Conservation (phyloP, 1,140 invertebrate genomes). For the Atta colombica region DNA sequence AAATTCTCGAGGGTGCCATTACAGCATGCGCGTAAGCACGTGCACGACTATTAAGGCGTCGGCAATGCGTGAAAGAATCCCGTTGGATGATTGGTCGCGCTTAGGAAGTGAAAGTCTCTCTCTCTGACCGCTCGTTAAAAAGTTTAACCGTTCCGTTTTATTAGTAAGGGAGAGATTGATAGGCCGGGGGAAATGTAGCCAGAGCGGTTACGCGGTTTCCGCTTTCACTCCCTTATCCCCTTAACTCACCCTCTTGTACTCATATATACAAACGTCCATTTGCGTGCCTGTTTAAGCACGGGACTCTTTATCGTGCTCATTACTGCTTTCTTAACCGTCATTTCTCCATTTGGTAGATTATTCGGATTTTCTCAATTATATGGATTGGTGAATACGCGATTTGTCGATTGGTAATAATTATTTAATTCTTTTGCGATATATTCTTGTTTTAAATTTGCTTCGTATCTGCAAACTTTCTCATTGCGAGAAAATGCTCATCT, state of each 20-base stretch:
- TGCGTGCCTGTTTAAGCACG: slow-evolving; percentile 44
- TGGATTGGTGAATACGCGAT: not conserved
- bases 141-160: slow-evolving; percentile 76
- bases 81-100: slow-evolving; percentile 50
- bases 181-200: slow-evolving; percentile 69
- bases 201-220: slow-evolving; percentile 46
- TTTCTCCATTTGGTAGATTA: slow-evolving; percentile 31
- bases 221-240: not conserved
- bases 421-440: not conserved
- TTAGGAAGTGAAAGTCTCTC: slow-evolving; percentile 60
- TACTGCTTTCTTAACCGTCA: slow-evolving; percentile 14
- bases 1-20: slow-evolving; percentile 56
- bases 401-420: not conserved
- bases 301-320: slow-evolving; percentile 15
- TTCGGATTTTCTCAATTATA: slow-evolving; percentile 14
- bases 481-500: not conserved
- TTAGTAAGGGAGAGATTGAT: slow-evolving; percentile 61
- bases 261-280: slow-evolving; percentile 31
- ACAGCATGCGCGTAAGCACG: slow-evolving; percentile 61
- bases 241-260: slow-evolving; percentile 48
- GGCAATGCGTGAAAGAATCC: slow-evolving; percentile 74
- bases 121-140: slow-evolving; percentile 77
- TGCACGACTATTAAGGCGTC: slow-evolving; percentile 62
- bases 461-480: not conserved
- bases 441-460: not conserved